Conservation (phyloP, 2,113 vertebrate genomes). For the Eolophus roseicapilla region DNA sequence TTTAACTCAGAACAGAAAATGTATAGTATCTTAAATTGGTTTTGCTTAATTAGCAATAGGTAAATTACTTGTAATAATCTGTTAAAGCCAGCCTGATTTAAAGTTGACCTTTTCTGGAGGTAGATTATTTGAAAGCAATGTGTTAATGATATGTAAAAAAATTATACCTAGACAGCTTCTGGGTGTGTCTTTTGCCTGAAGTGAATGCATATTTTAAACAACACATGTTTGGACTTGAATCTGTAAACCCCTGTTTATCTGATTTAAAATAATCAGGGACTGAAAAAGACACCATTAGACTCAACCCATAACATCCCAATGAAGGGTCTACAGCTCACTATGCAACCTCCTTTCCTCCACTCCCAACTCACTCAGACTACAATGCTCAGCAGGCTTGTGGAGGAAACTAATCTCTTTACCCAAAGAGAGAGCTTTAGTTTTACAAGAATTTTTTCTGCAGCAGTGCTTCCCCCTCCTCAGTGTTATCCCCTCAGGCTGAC, state of each 20-base stretch:
- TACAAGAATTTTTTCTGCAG: not conserved
- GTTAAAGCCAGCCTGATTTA: not conserved
- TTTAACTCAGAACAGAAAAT: not conserved
- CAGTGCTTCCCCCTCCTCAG: not conserved
- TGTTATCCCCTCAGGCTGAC: not conserved
- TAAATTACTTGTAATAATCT: not conserved
- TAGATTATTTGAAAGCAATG: constrained; percentile 6
- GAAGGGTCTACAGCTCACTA: not conserved
- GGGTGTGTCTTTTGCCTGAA: constrained; percentile 42
- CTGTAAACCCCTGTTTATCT: not conserved
- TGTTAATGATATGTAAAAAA: not conserved
- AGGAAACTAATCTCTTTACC: not conserved
- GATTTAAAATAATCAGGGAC: not conserved
- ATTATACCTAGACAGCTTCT: constrained; percentile 1
- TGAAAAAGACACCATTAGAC: not conserved
- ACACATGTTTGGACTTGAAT: constrained; percentile 12
- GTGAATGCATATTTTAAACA: constrained; percentile 36
- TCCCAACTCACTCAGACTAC: not conserved
- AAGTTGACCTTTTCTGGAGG: not conserved
- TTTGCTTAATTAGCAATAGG: not conserved
- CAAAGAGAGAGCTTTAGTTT: not conserved
- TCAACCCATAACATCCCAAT: not conserved
- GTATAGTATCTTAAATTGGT: not conserved
- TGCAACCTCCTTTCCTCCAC: not conserved
- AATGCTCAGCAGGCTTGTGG: not conserved